Conservation (phyloP, 2,888 invertebrate genomes). For the Pecten maximus region DNA sequence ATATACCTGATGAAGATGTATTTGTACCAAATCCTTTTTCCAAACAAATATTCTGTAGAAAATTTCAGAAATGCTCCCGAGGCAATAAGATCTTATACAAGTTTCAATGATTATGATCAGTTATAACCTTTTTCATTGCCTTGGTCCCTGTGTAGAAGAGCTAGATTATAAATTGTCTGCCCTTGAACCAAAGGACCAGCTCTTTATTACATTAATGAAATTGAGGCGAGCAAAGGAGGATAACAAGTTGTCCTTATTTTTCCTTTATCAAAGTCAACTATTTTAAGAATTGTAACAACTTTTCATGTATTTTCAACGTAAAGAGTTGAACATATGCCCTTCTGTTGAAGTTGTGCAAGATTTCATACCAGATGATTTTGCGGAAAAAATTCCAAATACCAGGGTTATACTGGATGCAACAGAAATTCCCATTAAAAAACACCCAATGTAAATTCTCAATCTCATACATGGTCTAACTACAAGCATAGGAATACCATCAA, state of each 20-base stretch:
- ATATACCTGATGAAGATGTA: no score
- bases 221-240: constrained; percentile 58
- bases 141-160: constrained; percentile 46
- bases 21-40: no score
- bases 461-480: no score
- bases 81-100: no score
- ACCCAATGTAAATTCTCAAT: no score
- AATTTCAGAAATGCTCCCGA: no score
- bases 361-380: constrained; percentile 59
- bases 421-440: no score
- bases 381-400: constrained; percentile 55
- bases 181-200: constrained; percentile 51
- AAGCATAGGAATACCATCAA: no score
- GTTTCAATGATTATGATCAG: neutral
- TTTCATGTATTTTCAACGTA: no score
- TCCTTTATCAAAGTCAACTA: constrained; percentile 50
- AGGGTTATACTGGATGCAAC: no score
- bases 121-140: constrained; percentile 39
- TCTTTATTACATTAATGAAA: constrained; percentile 60
- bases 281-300: constrained; percentile 55
- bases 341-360: constrained; percentile 46
- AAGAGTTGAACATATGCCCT: no score
- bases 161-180: constrained; percentile 41
- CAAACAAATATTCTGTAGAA: no score
- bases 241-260: constrained; percentile 55